A percentile compares a stretch with the other conserved stretches of the same genome.
Evolutionary conservation across 1,140 invertebrate genomes (phyloP).

Genomic region (Argopecten irradians): DNA sequence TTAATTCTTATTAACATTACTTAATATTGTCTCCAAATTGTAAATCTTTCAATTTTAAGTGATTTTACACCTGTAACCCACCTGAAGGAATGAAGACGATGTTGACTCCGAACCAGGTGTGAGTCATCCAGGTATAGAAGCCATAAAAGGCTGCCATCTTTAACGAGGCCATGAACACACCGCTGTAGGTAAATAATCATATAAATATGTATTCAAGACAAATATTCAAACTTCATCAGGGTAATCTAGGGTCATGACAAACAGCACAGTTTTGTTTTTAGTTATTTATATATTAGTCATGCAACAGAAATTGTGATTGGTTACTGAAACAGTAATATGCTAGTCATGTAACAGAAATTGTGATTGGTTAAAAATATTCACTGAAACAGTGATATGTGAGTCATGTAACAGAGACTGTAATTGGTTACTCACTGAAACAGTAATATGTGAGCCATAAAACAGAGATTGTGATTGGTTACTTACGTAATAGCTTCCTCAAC

Average conservation of each 20-base stretch:
- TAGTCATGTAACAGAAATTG: neutral
- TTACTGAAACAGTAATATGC: too few species aligned
- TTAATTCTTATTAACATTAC: too few species aligned
- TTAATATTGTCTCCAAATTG: too few species aligned
- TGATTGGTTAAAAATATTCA: neutral
- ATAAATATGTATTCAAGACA: neutral
- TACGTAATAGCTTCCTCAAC: conserved; percentile 82
- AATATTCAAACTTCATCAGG: too few species aligned
- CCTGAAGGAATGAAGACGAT: conserved; percentile 96
- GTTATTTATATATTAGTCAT: neutral
- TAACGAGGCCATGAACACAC: conserved; percentile 94
- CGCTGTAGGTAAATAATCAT: conserved; percentile 60
- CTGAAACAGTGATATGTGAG: neutral
- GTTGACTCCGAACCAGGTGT: conserved; percentile 95
- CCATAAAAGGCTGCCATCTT: conserved; percentile 99
- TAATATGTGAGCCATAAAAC: neutral
- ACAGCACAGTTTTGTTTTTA: neutral
- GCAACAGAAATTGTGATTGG: neutral
- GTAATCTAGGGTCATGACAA: neutral
- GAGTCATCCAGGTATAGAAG: conserved; percentile 98
- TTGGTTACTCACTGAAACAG: too few species aligned
- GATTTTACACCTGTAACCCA: conserved; percentile 72
- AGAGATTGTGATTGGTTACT: conserved; percentile 20
- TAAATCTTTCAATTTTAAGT: neutral
- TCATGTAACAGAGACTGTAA: neutral